These are phyloP conservation scores for Plagodis pulveraria DNA, from an alignment of 2,888 invertebrate genomes.

Conservation along the genomic window DNA sequence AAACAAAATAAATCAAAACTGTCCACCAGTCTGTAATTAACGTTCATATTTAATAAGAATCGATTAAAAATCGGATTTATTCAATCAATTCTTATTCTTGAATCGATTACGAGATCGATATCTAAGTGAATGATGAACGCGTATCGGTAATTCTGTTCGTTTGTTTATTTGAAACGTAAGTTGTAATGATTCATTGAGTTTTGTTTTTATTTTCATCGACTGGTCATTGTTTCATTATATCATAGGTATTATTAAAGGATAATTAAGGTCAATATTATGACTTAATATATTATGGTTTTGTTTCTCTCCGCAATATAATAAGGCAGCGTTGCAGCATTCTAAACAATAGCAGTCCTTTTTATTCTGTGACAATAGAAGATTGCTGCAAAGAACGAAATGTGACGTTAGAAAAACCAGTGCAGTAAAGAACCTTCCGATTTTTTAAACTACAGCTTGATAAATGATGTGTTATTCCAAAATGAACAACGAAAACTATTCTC, in stretches of 20 bases:
- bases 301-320: no score
- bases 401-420: no score
- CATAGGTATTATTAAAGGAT: slow-evolving; percentile 3
- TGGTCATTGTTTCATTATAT: slow-evolving; percentile 12
- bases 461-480: no score
- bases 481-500: no score
- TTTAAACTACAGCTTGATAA: no score
- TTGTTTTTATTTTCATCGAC: slow-evolving; percentile 11
- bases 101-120: slow-evolving; percentile 59
- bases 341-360: no score
- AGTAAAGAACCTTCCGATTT: no score
- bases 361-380: no score
- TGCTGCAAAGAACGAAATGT: no score
- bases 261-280: slow-evolving; percentile 3
- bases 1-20: slow-evolving; percentile 54
- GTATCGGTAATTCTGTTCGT: slow-evolving; percentile 26
- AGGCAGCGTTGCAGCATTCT: no score
- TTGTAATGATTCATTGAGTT: slow-evolving; percentile 23
- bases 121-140: slow-evolving; percentile 56
- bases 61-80: slow-evolving; percentile 68
- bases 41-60: slow-evolving; percentile 66
- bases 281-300: no score
- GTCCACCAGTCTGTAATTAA: slow-evolving; percentile 54
- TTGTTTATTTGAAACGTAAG: slow-evolving; percentile 22
- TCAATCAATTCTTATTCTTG: slow-evolving; percentile 60